phyloP scores from a whole-genome alignment of 2,113 vertebrate genomes.

The Oryzias celebensis region DNA sequence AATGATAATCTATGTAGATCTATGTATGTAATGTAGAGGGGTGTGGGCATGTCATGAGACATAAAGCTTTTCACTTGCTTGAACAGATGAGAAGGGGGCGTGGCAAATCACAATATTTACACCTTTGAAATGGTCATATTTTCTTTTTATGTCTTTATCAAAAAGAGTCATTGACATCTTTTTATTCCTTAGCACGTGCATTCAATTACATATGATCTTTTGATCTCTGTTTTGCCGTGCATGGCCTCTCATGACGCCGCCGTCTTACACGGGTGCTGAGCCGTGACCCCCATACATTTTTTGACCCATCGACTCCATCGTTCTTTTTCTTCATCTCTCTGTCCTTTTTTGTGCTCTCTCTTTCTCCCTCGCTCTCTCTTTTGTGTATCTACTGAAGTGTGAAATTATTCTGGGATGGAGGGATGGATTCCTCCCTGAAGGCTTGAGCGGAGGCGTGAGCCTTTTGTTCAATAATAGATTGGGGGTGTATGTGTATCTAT shows the following conservation, averaged over 20 bases:
- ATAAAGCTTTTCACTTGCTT: too few relatives aligned
- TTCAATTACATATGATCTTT: conserved; percentile 47
- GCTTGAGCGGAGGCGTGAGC: conserved; percentile 73
- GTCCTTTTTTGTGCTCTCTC: conserved; percentile 27
- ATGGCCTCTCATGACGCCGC: conserved; percentile 59
- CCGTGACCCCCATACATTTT: conserved; percentile 61
- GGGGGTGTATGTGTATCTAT: conserved; percentile 75
- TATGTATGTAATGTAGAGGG: too few relatives aligned
- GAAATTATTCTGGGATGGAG: conserved; percentile 82
- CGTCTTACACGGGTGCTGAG: conserved; percentile 58
- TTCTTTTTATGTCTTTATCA: too few relatives aligned
- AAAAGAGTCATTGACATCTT: too few relatives aligned
- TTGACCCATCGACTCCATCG: not conserved
- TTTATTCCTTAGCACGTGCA: conserved; percentile 31
- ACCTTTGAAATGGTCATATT: too few relatives aligned
- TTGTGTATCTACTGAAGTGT: conserved; percentile 77
- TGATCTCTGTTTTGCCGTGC: conserved; percentile 68
- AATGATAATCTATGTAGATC: too few relatives aligned
- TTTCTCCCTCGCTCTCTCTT: conserved; percentile 45
- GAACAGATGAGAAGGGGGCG: too few relatives aligned
- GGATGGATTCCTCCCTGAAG: conserved; percentile 79
- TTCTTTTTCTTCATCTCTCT: conserved; percentile 31
- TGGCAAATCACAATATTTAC: too few relatives aligned
- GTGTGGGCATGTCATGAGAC: too few relatives aligned
- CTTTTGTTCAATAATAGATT: conserved; percentile 78